Conservation (phyloP, 2,113 vertebrate genomes). For the Peromyscus polionotus region DNA sequence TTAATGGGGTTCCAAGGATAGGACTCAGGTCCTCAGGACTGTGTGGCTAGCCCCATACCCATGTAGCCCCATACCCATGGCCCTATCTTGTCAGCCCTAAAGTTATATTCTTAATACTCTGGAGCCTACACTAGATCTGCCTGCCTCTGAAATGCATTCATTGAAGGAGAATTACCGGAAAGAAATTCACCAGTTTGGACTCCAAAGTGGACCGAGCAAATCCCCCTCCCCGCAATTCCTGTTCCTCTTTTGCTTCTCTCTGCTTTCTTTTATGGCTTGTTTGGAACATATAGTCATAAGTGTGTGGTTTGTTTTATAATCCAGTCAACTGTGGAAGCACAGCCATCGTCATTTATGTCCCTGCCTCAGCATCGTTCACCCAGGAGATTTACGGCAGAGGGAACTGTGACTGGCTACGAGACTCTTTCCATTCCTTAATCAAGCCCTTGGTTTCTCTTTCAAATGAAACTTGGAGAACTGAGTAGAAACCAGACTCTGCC, state of each 20-base stretch:
- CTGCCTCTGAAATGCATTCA: neutral
- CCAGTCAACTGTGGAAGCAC: conserved; percentile 65
- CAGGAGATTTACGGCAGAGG: conserved; percentile 56
- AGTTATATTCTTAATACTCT: neutral
- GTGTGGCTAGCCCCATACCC: neutral
- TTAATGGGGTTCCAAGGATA: too few relatives aligned
- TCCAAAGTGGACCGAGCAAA: neutral
- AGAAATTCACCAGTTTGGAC: neutral
- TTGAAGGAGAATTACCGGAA: neutral
- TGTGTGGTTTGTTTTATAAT: conserved; percentile 77
- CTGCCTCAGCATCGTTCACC: conserved; percentile 64
- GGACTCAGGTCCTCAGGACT: neutral
- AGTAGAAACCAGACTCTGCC: conserved; percentile 13
- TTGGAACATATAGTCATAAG: conserved; percentile 63
- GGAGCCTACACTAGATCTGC: neutral
- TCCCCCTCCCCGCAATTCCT: neutral
- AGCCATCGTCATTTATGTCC: conserved; percentile 72
- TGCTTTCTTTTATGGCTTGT: conserved; percentile 49
- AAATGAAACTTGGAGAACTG: conserved; percentile 44
- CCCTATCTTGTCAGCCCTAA: too few relatives aligned
- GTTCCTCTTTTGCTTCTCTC: neutral
- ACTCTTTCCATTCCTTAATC: conserved; percentile 66
- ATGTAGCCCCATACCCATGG: neutral
- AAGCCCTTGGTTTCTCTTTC: conserved; percentile 68
- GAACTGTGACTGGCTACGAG: conserved; percentile 63